Conservation (phyloP, 2,888 invertebrate species). For the Bellardia pandia region DNA sequence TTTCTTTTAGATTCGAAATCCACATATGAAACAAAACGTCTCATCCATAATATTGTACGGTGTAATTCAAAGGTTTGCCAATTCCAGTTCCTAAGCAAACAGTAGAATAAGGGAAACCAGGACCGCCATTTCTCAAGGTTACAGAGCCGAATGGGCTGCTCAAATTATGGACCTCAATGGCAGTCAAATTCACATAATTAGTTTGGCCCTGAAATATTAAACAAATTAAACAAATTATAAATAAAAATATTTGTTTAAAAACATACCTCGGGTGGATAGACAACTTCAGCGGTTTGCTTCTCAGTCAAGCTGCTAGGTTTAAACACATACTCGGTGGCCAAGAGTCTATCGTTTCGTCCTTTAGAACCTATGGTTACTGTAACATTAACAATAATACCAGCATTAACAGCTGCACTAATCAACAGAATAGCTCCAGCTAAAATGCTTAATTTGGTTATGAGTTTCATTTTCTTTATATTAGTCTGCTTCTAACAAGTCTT, state of each 20-base stretch:
- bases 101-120: conserved; percentile 82
- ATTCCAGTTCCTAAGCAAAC: conserved; percentile 84
- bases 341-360: conserved; percentile 67
- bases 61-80: conserved; percentile 83
- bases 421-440: conserved; percentile 58
- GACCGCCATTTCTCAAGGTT: conserved; percentile 83
- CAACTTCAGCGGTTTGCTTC: conserved; percentile 42
- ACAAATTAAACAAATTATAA: no score
- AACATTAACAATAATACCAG: no score
- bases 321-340: background rate
- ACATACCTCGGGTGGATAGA: conserved; percentile 75
- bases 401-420: conserved; percentile 62
- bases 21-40: no score
- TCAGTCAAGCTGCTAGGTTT: conserved; percentile 28
- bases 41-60: conserved; percentile 78
- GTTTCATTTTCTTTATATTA: conserved; percentile 50
- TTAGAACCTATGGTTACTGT: no score
- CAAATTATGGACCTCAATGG: background rate
- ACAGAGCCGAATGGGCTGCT: conserved; percentile 81
- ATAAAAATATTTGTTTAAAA: background rate
- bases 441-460: conserved; percentile 33
- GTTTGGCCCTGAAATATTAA: conserved; percentile 55
- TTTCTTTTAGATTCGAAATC: no score
- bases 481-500: conserved; percentile 27
- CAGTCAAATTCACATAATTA: conserved; percentile 58